These are phyloP conservation scores for Sebastes itinus DNA, from an alignment of 2,797 vertebrate genomes.

Conservation along the genomic window DNA sequence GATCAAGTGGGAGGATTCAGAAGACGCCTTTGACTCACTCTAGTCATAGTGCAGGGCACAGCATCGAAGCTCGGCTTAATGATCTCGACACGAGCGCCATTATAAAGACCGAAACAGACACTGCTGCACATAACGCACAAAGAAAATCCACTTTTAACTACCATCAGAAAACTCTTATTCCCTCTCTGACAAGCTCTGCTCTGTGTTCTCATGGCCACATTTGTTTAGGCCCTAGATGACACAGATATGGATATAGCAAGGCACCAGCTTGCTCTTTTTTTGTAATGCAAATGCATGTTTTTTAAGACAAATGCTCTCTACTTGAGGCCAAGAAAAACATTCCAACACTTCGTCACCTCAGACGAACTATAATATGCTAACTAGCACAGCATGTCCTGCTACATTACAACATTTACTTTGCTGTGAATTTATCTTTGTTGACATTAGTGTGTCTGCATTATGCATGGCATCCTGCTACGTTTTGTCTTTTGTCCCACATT, in stretches of 20 bases:
- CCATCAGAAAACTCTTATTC: not conserved
- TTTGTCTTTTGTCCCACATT: not conserved
- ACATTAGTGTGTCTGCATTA: not conserved
- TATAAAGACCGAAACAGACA: not conserved
- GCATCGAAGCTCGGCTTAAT: not conserved
- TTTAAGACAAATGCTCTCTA: slow-evolving; percentile 12
- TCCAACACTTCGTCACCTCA: not conserved
- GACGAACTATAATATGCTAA: not conserved
- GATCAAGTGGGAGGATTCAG: slow-evolving; percentile 17
- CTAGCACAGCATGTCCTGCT: not conserved
- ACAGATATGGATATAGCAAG: slow-evolving; percentile 21
- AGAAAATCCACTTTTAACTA: not conserved
- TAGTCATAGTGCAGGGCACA: not conserved
- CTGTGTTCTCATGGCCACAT: slow-evolving; percentile 8
- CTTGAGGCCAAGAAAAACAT: slow-evolving; percentile 12
- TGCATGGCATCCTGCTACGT: slow-evolving; percentile 2
- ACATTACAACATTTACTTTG: not conserved
- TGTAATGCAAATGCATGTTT: slow-evolving; percentile 24
- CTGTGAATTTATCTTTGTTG: not conserved
- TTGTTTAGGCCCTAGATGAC: slow-evolving; percentile 19
- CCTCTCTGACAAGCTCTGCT: slow-evolving; percentile 1
- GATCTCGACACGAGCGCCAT: slow-evolving; percentile 5
- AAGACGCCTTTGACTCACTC: not conserved
- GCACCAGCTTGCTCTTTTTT: slow-evolving; percentile 12
- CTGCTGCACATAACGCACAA: not conserved